Percentiles rank a stretch among this genome's conserved stretches.
Conservation (phyloP, 2,888 invertebrate genomes). For the Leptinotarsa peninsularis region DNA sequence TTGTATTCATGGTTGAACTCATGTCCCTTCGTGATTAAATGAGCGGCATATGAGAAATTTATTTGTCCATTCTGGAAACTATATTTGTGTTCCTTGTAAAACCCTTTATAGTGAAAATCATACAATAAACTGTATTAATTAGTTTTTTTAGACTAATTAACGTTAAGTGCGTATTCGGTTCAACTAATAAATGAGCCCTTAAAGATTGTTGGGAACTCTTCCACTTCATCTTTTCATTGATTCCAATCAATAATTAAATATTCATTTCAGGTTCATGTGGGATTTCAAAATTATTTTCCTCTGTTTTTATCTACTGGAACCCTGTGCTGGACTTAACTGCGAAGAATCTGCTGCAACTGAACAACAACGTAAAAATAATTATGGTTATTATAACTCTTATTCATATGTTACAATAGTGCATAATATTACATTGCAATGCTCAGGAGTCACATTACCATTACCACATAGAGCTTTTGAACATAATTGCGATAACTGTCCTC, state of each 20-base stretch:
- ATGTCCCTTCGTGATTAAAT: too few species aligned
- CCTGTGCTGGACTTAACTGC: background rate
- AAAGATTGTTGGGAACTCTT: too few species aligned
- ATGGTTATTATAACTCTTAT: background rate
- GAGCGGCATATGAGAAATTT: too few species aligned
- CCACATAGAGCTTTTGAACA: background rate
- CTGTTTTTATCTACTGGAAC: background rate
- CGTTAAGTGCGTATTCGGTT: too few species aligned
- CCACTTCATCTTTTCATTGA: too few species aligned
- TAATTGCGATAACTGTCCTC: background rate
- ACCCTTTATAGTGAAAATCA: too few species aligned
- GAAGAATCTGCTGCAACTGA: conserved; percentile 5
- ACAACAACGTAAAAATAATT: background rate
- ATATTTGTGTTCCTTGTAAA: too few species aligned
- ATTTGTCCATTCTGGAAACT: too few species aligned
- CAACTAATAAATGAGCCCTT: too few species aligned
- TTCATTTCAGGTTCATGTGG: background rate
- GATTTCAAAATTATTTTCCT: background rate
- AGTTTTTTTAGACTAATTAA: too few species aligned
- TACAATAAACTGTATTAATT: too few species aligned
- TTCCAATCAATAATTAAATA: background rate
- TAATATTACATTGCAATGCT: background rate
- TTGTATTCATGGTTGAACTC: too few species aligned
- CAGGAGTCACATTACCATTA: background rate
- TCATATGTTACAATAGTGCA: background rate